phyloP scores from a whole-genome alignment of 1,140 invertebrate species.

The Trissolcus basalis region DNA sequence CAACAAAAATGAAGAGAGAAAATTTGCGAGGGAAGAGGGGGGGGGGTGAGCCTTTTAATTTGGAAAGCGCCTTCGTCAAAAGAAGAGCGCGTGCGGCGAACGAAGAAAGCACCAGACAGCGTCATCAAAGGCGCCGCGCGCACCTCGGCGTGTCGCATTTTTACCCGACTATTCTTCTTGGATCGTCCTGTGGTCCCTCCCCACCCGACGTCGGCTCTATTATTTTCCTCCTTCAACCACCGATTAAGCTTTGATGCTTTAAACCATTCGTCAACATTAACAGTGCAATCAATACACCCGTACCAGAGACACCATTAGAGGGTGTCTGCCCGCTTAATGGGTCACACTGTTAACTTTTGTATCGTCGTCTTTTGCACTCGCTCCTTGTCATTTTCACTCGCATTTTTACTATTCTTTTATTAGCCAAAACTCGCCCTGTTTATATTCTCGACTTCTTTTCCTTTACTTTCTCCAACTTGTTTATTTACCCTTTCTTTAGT shows the following conservation, averaged over 20 bases:
- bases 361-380: too few species aligned
- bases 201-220: conserved; percentile 4
- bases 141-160: conserved; percentile 61
- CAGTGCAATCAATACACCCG: conserved; percentile 2
- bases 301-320: too few species aligned
- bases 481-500: too few species aligned
- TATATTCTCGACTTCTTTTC: too few species aligned
- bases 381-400: too few species aligned
- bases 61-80: conserved; percentile 28
- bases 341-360: too few species aligned
- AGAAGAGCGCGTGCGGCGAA: conserved; percentile 55
- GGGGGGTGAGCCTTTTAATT: conserved; percentile 5
- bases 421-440: too few species aligned
- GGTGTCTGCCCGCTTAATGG: too few species aligned
- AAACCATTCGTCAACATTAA: conserved; percentile 3
- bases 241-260: conserved; percentile 21
- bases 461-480: too few species aligned
- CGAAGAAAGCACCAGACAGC: conserved; percentile 57
- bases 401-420: too few species aligned
- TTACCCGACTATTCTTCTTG: conserved; percentile 61
- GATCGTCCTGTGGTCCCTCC: conserved; percentile 27
- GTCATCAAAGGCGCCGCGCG: conserved; percentile 65
- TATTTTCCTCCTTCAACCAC: conserved; percentile 19
- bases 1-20: too few species aligned
- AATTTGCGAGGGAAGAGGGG: background rate